A percentile compares a stretch with the other conserved stretches of the same genome.
Conservation (phyloP, 2,888 invertebrate genomes). For the Hydroisotoma schaefferi region DNA sequence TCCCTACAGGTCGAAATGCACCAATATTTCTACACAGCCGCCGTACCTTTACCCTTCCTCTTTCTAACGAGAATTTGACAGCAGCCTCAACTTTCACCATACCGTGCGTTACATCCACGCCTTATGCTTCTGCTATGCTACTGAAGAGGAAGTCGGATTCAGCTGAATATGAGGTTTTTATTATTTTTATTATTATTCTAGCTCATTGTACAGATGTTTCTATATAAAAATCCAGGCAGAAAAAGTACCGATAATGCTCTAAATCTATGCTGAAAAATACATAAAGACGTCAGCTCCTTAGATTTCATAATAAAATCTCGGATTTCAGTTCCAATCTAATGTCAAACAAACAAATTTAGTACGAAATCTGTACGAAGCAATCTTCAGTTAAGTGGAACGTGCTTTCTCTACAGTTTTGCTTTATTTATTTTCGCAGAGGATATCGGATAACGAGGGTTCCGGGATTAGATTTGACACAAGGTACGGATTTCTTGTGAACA, state of each 20-base stretch:
- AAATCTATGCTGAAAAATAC: no score
- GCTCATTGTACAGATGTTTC: no score
- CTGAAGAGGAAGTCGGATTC: constrained; percentile 7
- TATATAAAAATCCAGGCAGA: no score
- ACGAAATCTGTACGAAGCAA: no score
- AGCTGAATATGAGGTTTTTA: background rate
- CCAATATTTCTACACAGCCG: constrained; percentile 31
- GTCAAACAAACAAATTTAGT: no score
- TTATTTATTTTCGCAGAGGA: no score
- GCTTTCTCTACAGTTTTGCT: no score
- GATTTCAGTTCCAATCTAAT: no score
- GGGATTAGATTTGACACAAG: constrained; percentile 21
- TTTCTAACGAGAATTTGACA: constrained; percentile 22
- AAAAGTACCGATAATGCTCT: no score
- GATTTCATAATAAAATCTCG: no score
- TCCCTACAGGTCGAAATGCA: constrained; percentile 22
- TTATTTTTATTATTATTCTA: background rate
- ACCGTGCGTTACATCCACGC: constrained; percentile 31
- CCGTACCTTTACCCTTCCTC: constrained; percentile 15
- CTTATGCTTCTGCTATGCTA: constrained; percentile 15
- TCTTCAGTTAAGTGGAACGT: no score
- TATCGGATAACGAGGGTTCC: background rate
- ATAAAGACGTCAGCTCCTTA: no score
- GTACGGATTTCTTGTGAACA: constrained; percentile 22
- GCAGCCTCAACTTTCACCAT: constrained; percentile 17